phyloP scores from a whole-genome alignment of 1,140 invertebrate genomes.

The Sinonovacula constricta region DNA sequence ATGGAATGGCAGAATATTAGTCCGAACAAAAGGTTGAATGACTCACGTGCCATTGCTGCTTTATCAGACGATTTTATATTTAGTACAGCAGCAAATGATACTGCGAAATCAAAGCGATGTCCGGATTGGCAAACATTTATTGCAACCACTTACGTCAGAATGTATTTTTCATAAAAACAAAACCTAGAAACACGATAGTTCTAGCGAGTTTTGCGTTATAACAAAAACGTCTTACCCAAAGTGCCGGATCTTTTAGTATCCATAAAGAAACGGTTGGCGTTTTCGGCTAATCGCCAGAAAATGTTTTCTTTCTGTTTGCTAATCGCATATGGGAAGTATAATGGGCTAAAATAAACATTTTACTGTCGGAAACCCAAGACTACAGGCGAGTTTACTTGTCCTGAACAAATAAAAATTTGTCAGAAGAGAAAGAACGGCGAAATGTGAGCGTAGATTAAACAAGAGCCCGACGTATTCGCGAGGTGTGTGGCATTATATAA shows the following conservation, averaged over 20 bases:
- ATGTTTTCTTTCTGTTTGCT: conserved; percentile 37
- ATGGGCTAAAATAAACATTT: conserved; percentile 40
- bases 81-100: too few species aligned
- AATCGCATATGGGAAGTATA: conserved; percentile 39
- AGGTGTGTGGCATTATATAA: conserved; percentile 34
- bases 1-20: too few species aligned
- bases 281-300: conserved; percentile 18
- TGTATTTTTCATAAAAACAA: conserved; percentile 30
- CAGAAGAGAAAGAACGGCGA: conserved; percentile 14
- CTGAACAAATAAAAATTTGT: conserved; percentile 44
- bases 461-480: conserved; percentile 4
- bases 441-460: conserved; percentile 37
- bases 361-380: conserved; percentile 37
- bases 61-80: too few species aligned
- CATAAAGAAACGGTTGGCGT: conserved; percentile 1
- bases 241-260: not conserved
- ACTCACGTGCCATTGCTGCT: too few species aligned
- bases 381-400: conserved; percentile 20
- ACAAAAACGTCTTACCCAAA: not conserved
- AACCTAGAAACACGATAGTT: conserved; percentile 18
- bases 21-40: too few species aligned
- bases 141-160: not conserved
- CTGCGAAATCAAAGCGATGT: too few species aligned
- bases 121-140: too few species aligned
- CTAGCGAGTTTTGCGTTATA: conserved; percentile 7